phyloP scores from a whole-genome alignment of 2,888 invertebrate species.

The Platycnemis pennipes region DNA sequence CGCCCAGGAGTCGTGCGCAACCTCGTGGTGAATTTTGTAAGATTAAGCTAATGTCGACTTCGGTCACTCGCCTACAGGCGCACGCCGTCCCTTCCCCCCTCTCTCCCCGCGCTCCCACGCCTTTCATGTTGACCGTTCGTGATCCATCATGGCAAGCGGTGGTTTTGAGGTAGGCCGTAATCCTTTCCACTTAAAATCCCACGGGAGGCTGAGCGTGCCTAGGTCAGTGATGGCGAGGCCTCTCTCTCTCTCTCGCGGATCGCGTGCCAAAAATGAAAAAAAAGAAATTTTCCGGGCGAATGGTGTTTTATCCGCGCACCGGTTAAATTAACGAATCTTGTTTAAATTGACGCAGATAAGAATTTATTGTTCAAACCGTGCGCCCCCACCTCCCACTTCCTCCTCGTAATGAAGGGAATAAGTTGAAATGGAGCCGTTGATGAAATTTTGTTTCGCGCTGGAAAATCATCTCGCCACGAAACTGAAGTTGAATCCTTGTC shows the following conservation, averaged over 20 bases:
- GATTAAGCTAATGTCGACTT: background rate
- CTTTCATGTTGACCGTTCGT: constrained; percentile 7
- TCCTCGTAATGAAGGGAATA: background rate
- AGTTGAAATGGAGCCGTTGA: constrained; percentile 3
- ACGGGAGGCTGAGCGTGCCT: constrained; percentile 22
- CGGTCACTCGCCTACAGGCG: background rate
- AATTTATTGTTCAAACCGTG: constrained; percentile 21
- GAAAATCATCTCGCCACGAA: background rate
- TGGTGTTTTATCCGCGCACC: background rate
- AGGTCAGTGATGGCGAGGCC: constrained; percentile 30
- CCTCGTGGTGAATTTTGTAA: background rate
- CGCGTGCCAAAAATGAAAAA: constrained; percentile 23
- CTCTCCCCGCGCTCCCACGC: background rate
- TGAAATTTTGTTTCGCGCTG: background rate
- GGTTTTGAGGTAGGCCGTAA: constrained; percentile 31
- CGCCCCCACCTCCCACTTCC: too few relatives aligned
- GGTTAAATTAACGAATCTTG: constrained; percentile 26
- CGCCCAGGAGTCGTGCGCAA: background rate
- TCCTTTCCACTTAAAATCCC: constrained; percentile 21
- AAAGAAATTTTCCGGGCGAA: background rate
- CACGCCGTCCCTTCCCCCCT: background rate
- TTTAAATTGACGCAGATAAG: constrained; percentile 27
- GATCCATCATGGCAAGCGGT: constrained; percentile 36
- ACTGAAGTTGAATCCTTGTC: background rate
- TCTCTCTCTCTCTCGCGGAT: background rate